Percentiles rank a stretch among this genome's conserved stretches.
Conservation (phyloP, 92 coral and sea anemone genomes). For the Chrysogorgia sp. region DNA sequence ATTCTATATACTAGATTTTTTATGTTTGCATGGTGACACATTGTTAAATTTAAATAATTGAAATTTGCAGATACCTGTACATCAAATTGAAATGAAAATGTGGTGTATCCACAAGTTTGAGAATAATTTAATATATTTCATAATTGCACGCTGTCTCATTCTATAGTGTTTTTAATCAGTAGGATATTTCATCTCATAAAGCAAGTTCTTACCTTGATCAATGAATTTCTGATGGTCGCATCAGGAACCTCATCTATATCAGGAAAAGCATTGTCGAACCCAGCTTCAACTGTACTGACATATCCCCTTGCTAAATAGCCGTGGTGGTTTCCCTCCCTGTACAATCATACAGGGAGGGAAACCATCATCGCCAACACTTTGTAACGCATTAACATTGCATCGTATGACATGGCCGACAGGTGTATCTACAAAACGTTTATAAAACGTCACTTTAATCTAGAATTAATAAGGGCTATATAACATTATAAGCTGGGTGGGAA, state of each 20-base stretch:
- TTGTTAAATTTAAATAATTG: too few species aligned
- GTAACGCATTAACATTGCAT: constrained; percentile 51
- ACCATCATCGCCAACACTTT: constrained; percentile 57
- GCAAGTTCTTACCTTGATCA: constrained; percentile 20
- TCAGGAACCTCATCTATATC: not conserved
- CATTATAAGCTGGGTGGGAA: too few species aligned
- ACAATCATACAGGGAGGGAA: too few species aligned
- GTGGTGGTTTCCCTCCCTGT: constrained; percentile 63
- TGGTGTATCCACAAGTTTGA: not conserved
- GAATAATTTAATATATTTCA: too few species aligned
- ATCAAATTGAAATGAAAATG: not conserved
- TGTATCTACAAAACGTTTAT: constrained; percentile 37
- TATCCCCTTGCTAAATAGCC: constrained; percentile 52
- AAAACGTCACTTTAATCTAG: not conserved
- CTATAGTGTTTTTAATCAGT: not conserved
- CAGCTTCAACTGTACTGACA: constrained; percentile 60
- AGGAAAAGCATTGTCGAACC: constrained; percentile 45
- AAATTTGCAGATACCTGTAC: too few species aligned
- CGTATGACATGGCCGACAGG: constrained; percentile 59
- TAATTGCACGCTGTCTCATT: too few species aligned
- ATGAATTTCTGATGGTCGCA: not conserved
- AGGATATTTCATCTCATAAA: constrained; percentile 5
- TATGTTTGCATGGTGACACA: too few species aligned
- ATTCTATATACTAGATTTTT: too few species aligned
- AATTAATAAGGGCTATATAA: too few species aligned